Percentiles rank a stretch among this genome's conserved stretches.
Conservation (phyloP, 2,888 invertebrate species). For the Gasteruption jaculator region DNA sequence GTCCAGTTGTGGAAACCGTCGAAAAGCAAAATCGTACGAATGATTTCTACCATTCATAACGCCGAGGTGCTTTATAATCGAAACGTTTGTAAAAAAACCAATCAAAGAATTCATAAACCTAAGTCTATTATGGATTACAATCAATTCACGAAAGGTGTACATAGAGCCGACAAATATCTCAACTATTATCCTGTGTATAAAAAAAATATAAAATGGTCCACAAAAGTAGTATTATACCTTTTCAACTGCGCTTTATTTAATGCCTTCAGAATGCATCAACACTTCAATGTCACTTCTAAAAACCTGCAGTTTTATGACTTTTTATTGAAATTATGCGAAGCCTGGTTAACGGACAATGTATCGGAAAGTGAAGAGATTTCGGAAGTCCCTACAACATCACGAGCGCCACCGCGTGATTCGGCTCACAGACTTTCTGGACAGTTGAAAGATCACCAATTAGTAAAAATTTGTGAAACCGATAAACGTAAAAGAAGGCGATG, state of each 20-base stretch:
- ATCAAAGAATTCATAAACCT: slow-evolving; percentile 19
- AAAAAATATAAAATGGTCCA: slow-evolving; percentile 19
- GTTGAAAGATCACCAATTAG: no score
- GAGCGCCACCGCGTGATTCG: no score
- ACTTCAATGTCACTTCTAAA: slow-evolving; percentile 5
- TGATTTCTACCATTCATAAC: slow-evolving; percentile 16
- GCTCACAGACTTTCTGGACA: no score
- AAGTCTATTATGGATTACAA: slow-evolving; percentile 24
- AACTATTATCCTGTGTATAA: no score
- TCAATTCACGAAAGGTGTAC: slow-evolving; percentile 24
- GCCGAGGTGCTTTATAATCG: slow-evolving; percentile 12
- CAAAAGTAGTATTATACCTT: slow-evolving; percentile 13
- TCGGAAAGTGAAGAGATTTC: no score
- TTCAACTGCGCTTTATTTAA: slow-evolving; percentile 19
- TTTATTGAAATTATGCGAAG: no score
- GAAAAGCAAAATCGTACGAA: slow-evolving; percentile 15
- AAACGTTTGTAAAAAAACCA: slow-evolving; percentile 14
- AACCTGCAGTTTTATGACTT: not conserved
- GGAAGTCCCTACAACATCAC: no score
- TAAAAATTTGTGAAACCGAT: no score
- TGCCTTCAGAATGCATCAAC: slow-evolving; percentile 14
- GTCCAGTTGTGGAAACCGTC: slow-evolving; percentile 11
- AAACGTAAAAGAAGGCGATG: no score
- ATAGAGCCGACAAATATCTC: slow-evolving; percentile 24
- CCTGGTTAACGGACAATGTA: no score